Evolutionary conservation across 2,888 invertebrate species (phyloP).

Genomic region (Coenonympha arcania): DNA sequence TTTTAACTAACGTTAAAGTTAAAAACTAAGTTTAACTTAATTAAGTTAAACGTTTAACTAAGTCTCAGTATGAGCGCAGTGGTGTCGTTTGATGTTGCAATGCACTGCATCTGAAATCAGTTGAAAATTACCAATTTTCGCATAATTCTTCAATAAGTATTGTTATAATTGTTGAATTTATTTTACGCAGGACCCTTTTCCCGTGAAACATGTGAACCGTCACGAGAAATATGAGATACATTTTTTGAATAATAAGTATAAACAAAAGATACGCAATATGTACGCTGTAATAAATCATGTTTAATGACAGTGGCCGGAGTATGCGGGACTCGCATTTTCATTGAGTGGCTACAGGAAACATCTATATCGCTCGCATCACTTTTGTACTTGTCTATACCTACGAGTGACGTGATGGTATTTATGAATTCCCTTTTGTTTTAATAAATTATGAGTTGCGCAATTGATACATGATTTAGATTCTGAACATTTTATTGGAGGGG

Average conservation of each 20-base stretch:
- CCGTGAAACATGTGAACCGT: background rate
- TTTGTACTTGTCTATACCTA: background rate
- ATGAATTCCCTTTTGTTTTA: background rate
- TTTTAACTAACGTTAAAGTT: too few species aligned
- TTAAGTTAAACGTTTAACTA: too few species aligned
- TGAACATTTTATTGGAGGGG: too few species aligned
- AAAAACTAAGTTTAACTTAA: too few species aligned
- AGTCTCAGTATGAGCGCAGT: too few species aligned
- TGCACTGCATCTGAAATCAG: too few species aligned
- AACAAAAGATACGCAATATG: conserved; percentile 13
- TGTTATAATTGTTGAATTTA: background rate
- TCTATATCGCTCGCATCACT: background rate
- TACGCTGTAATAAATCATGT: conserved; percentile 14
- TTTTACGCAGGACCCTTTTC: background rate
- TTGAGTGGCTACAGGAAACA: conserved; percentile 8
- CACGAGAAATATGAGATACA: background rate
- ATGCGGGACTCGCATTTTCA: conserved; percentile 4
- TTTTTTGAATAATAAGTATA: conserved; percentile 7
- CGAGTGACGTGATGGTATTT: background rate
- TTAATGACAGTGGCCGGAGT: conserved; percentile 10
- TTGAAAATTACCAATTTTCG: too few species aligned
- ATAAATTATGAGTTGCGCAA: background rate
- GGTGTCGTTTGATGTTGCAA: too few species aligned
- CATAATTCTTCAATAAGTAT: too few species aligned
- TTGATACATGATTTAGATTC: too few species aligned